Percentiles rank a stretch among this genome's conserved stretches.
phyloP scores from a whole-genome alignment of 2,113 vertebrate genomes.

The Zosterops lateralis region DNA sequence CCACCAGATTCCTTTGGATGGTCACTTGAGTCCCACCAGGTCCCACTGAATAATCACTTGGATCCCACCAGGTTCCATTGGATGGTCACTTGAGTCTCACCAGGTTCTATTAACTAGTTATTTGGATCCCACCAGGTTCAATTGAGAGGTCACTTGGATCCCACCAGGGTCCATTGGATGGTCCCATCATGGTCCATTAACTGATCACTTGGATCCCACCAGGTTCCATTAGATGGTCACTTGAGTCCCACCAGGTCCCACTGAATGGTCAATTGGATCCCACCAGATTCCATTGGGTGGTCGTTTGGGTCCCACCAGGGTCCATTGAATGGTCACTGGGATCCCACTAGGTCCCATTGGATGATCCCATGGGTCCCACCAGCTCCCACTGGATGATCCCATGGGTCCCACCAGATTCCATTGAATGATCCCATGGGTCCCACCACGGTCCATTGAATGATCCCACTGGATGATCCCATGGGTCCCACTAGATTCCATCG shows the following conservation, averaged over 20 bases:
- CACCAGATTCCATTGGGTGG: rapidly evolving
- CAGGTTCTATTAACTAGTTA: rapidly evolving
- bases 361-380: rapidly evolving
- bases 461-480: rapidly evolving
- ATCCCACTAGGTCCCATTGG: no score
- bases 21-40: background rate
- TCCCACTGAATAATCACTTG: no score
- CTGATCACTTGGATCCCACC: background rate
- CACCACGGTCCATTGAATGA: no score
- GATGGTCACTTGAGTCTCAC: no score
- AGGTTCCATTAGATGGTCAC: rapidly evolving
- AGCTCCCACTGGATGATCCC: rapidly evolving
- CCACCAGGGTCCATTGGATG: rapidly evolving
- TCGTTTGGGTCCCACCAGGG: background rate
- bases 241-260: rapidly evolving
- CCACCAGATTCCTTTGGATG: rapidly evolving
- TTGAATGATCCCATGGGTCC: rapidly evolving
- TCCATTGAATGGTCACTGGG: rapidly evolving
- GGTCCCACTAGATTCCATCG: rapidly evolving
- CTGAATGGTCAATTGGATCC: rapidly evolving
- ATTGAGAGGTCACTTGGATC: rapidly evolving
- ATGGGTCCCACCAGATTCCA: rapidly evolving
- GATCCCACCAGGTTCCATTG: no score
- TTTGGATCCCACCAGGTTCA: rapidly evolving
- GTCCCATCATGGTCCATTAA: no score